These are phyloP conservation scores for Pseudorhiza aurosa DNA, from an alignment of 30 jellyfish, hydroid and myxozoan species.

Conservation along the genomic window DNA sequence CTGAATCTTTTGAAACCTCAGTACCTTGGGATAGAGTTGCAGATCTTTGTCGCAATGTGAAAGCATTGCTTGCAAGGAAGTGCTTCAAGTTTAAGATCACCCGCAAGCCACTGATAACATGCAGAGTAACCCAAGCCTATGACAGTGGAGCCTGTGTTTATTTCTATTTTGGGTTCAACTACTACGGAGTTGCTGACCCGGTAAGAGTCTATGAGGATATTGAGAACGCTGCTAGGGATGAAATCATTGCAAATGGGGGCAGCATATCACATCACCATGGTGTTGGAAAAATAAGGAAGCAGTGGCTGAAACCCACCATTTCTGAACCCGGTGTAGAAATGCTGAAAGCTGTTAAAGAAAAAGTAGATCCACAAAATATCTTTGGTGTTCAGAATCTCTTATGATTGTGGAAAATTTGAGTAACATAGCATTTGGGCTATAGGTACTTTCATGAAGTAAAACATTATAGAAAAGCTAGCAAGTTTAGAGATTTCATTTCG, in stretches of 20 bases:
- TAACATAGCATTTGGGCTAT: too few relatives aligned
- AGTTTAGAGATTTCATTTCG: too few relatives aligned
- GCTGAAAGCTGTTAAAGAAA: constrained; percentile 79
- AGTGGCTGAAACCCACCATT: constrained; percentile 70
- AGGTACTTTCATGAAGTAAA: too few relatives aligned
- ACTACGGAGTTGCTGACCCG: constrained; percentile 83
- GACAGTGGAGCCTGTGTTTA: constrained; percentile 99
- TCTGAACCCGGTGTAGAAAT: constrained; percentile 84
- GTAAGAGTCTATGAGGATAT: constrained; percentile 80
- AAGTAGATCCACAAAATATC: constrained; percentile 86
- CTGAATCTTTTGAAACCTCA: constrained; percentile 97
- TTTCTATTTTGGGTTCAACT: constrained; percentile 90
- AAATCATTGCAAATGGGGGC: constrained; percentile 93
- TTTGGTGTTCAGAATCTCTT: constrained; percentile 88
- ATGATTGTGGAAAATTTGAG: background rate
- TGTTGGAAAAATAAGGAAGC: constrained; percentile 84
- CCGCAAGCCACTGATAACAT: constrained; percentile 85
- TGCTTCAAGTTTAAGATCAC: constrained; percentile 78
- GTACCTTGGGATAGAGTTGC: constrained; percentile 98
- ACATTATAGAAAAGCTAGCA: too few relatives aligned
- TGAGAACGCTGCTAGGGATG: constrained; percentile 95
- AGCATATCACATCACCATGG: constrained; percentile 98
- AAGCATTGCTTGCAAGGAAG: constrained; percentile 67
- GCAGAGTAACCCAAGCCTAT: constrained; percentile 97
- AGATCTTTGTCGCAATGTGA: constrained; percentile 86